A percentile compares a stretch with the other conserved stretches of the same genome.
These are phyloP conservation scores for Cherax destructor DNA, from an alignment of 1,140 invertebrate species.

Conservation along the genomic window DNA sequence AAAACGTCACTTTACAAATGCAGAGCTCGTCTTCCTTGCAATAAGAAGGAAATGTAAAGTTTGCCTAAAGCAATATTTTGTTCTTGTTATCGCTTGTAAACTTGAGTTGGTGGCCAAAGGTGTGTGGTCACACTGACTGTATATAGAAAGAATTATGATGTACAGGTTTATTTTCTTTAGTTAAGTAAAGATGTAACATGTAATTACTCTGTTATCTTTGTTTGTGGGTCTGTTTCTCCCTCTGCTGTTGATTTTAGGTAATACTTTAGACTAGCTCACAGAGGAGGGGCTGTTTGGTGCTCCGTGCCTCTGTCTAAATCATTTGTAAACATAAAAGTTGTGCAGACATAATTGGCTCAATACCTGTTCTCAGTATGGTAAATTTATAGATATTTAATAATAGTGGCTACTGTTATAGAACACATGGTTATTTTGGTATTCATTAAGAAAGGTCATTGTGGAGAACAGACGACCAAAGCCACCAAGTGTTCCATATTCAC, in stretches of 20 bases:
- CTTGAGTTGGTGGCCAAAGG: conserved; percentile 34
- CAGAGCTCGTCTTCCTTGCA: conserved; percentile 49
- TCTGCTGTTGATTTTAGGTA: conserved; percentile 44
- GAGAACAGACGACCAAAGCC: not conserved
- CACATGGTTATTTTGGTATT: not conserved
- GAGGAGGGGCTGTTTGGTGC: conserved; percentile 9
- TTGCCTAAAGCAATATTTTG: conserved; percentile 55
- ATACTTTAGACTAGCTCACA: conserved; percentile 24
- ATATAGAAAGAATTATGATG: conserved; percentile 56
- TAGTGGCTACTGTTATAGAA: not conserved
- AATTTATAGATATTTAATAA: not conserved
- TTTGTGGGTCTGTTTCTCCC: conserved; percentile 49
- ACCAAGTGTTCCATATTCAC: conserved; percentile 9
- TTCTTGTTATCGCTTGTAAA: conserved; percentile 56
- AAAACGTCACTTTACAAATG: conserved; percentile 19
- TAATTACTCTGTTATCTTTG: conserved; percentile 45
- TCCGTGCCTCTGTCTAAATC: not conserved
- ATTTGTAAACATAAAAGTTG: not conserved
- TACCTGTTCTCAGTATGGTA: not conserved
- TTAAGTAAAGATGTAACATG: conserved; percentile 28
- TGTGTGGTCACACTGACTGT: conserved; percentile 28
- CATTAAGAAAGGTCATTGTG: not conserved
- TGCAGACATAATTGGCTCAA: not conserved
- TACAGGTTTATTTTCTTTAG: conserved; percentile 61
- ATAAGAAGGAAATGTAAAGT: conserved; percentile 32